Evolutionary conservation across 2,113 vertebrate species (phyloP).

Genomic region (Thunnus thynnus): DNA sequence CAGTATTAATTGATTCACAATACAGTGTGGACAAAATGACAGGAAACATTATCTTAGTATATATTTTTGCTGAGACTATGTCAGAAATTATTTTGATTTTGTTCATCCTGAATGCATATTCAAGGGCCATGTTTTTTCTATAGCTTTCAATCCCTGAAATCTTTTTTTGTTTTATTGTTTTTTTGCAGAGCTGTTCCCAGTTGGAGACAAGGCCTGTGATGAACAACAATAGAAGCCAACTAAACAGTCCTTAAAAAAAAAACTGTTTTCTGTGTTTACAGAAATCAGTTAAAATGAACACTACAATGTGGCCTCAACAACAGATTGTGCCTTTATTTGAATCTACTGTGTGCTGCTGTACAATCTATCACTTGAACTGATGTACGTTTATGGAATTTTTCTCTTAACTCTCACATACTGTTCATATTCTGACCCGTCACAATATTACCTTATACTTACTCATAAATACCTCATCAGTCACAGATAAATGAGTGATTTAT

Average conservation of each 20-base stretch:
- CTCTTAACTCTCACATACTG: not conserved
- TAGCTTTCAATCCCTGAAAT: not conserved
- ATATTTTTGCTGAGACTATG: no score
- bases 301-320: not conserved
- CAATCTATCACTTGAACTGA: not conserved
- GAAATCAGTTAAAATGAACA: not conserved
- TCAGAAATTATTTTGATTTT: no score
- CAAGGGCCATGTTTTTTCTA: no score
- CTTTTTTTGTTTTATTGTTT: not conserved
- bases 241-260: not conserved
- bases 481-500: no score
- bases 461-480: no score
- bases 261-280: not conserved
- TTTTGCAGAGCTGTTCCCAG: conserved; percentile 85
- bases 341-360: not conserved
- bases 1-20: no score
- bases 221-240: not conserved
- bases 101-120: no score
- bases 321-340: conserved; percentile 19
- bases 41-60: no score
- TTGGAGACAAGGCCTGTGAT: conserved; percentile 89
- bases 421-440: no score
- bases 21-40: no score
- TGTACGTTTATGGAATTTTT: not conserved
- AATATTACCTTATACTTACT: no score